These are phyloP conservation scores for Lates calcarifer DNA, from an alignment of 2,113 vertebrate species.

Conservation along the genomic window DNA sequence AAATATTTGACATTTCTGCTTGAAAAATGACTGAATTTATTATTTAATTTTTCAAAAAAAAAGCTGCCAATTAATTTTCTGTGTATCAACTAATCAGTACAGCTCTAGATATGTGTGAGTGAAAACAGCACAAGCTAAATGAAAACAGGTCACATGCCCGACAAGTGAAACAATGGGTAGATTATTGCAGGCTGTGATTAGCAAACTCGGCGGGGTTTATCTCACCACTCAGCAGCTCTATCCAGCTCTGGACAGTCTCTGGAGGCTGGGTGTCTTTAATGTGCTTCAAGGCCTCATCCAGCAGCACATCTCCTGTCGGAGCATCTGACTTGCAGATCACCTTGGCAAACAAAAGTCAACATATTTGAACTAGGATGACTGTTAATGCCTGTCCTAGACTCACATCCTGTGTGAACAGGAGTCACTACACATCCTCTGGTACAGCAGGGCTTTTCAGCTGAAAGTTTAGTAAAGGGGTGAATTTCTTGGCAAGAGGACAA, in stretches of 20 bases:
- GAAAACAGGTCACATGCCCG: neutral
- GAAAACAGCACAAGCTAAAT: neutral
- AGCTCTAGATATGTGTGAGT: neutral
- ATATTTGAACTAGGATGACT: slow-evolving; percentile 24
- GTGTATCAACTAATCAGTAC: no score
- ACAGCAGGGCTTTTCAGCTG: no score
- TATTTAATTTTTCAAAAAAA: neutral
- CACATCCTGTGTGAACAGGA: slow-evolving; percentile 50
- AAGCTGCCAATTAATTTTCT: neutral
- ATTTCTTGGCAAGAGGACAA: neutral
- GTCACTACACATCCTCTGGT: neutral
- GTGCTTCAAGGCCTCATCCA: slow-evolving; percentile 98
- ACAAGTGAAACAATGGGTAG: neutral
- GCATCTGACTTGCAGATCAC: slow-evolving; percentile 98
- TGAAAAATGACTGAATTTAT: neutral
- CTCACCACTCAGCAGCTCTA: slow-evolving; percentile 98
- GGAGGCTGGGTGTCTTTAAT: slow-evolving; percentile 98
- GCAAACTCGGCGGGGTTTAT: slow-evolving; percentile 25
- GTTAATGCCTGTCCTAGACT: neutral
- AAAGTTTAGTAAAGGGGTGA: neutral
- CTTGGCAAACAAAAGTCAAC: slow-evolving; percentile 78
- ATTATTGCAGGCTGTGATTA: slow-evolving; percentile 1
- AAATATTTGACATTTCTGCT: neutral
- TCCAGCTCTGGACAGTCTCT: slow-evolving; percentile 98
- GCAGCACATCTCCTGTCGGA: slow-evolving; percentile 96